Percentiles rank a stretch among this genome's conserved stretches.
These are phyloP conservation scores for Antedon mediterranea DNA, from an alignment of 53 echinoderm and acorn worm species.

Conservation along the genomic window DNA sequence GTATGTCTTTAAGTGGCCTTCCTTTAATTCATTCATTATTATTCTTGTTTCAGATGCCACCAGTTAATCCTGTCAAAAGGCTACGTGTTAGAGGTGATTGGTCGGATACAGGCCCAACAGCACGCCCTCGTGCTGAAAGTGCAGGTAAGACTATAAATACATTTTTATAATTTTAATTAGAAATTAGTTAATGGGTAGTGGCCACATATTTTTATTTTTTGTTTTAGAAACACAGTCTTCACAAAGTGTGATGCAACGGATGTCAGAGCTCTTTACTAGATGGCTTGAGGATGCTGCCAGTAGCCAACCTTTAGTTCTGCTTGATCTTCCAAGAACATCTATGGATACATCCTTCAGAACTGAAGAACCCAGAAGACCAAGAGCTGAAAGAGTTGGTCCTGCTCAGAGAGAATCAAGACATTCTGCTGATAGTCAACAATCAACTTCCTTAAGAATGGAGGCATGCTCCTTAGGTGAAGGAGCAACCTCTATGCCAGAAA, in stretches of 20 bases:
- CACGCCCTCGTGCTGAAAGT: conserved; percentile 67
- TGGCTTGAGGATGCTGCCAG: conserved; percentile 88
- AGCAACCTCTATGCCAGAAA: conserved; percentile 5
- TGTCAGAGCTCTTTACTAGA: conserved; percentile 90
- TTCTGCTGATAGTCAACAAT: neutral
- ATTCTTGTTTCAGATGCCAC: conserved; percentile 20
- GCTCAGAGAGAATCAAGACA: neutral
- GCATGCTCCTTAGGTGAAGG: neutral
- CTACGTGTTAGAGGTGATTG: conserved; percentile 89
- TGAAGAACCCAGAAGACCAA: neutral
- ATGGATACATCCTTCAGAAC: neutral
- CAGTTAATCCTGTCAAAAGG: conserved; percentile 78
- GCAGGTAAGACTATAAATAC: conserved; percentile 17
- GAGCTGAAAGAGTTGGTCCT: neutral
- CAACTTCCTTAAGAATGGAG: neutral
- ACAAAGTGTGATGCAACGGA: conserved; percentile 74
- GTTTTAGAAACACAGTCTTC: conserved; percentile 35
- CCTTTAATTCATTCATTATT: too few relatives aligned
- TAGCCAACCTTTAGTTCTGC: conserved; percentile 13
- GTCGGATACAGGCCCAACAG: conserved; percentile 98
- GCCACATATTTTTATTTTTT: too few relatives aligned
- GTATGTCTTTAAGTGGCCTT: too few relatives aligned
- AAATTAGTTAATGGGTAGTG: too few relatives aligned
- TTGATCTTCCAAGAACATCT: neutral
- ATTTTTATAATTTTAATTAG: too few relatives aligned